Evolutionary conservation across 2,113 vertebrate genomes (phyloP).

Genomic region (Hippocampus comes): DNA sequence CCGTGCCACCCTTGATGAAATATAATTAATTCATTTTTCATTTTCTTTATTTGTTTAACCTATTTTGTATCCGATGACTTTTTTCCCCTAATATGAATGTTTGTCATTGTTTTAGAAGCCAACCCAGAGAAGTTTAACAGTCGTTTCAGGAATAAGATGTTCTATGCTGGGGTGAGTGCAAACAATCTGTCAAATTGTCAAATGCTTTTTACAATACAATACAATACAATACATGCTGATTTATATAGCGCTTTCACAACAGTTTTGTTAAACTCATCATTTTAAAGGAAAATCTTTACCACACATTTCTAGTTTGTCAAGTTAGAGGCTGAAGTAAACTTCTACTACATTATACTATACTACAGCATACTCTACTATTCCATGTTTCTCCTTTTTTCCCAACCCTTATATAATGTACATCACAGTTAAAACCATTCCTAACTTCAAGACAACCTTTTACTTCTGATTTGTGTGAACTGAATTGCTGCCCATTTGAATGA

Average conservation of each 20-base stretch:
- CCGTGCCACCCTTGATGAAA: too few relatives aligned
- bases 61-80: conserved; percentile 6
- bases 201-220: too few relatives aligned
- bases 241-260: too few relatives aligned
- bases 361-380: background rate
- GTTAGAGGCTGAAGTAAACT: background rate
- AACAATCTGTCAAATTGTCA: conserved; percentile 8
- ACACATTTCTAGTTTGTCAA: background rate
- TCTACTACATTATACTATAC: background rate
- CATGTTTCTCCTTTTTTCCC: too few relatives aligned
- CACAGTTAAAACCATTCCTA: too few relatives aligned
- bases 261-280: background rate
- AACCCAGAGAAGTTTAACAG: conserved; percentile 72
- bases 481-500: too few relatives aligned
- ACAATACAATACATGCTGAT: too few relatives aligned
- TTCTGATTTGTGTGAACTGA: too few relatives aligned
- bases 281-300: background rate
- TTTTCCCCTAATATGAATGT: background rate
- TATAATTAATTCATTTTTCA: background rate
- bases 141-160: conserved; percentile 73
- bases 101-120: conserved; percentile 52
- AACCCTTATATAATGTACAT: too few relatives aligned
- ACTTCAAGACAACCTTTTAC: too few relatives aligned
- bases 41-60: conserved; percentile 7
- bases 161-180: conserved; percentile 68